Percentiles rank a stretch among this genome's conserved stretches.
These are phyloP conservation scores for Anabacerthia variegaticeps DNA, from an alignment of 2,797 vertebrate species.

Conservation along the genomic window DNA sequence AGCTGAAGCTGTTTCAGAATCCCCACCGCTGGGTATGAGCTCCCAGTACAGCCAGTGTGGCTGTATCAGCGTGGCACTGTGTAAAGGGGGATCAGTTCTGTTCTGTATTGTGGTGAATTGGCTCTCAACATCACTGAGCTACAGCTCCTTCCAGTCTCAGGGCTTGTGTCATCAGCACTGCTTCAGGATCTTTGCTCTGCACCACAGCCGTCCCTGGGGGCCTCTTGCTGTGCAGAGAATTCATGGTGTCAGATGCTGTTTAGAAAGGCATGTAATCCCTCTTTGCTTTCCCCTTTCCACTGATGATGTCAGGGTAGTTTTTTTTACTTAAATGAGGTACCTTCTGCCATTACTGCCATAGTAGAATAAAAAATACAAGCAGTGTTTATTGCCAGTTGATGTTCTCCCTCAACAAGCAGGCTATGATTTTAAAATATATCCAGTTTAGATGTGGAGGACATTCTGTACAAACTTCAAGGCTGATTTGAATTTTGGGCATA, in stretches of 20 bases:
- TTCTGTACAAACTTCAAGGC: slow-evolving; percentile 9
- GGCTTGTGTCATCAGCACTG: background rate
- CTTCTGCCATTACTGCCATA: background rate
- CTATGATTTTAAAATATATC: slow-evolving; percentile 8
- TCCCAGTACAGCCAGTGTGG: fast-evolving
- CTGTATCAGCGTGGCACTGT: background rate
- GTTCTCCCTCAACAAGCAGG: background rate
- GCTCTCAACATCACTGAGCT: background rate
- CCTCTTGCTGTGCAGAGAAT: background rate
- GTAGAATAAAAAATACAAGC: background rate
- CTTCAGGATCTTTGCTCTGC: background rate
- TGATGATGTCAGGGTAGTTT: background rate
- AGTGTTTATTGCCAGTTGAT: background rate
- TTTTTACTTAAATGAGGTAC: background rate
- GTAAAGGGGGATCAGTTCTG: background rate
- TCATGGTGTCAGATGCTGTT: background rate
- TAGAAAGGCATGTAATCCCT: background rate
- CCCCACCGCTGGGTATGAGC: background rate
- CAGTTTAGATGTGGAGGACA: background rate
- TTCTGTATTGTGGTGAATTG: background rate
- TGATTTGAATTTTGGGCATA: slow-evolving; percentile 28
- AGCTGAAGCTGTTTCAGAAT: background rate
- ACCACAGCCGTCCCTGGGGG: background rate
- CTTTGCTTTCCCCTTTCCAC: background rate
- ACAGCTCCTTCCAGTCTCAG: background rate